Percentiles rank a stretch among this genome's conserved stretches.
phyloP scores from a whole-genome alignment of 2,888 invertebrate genomes.

The Pterostichus madidus region DNA sequence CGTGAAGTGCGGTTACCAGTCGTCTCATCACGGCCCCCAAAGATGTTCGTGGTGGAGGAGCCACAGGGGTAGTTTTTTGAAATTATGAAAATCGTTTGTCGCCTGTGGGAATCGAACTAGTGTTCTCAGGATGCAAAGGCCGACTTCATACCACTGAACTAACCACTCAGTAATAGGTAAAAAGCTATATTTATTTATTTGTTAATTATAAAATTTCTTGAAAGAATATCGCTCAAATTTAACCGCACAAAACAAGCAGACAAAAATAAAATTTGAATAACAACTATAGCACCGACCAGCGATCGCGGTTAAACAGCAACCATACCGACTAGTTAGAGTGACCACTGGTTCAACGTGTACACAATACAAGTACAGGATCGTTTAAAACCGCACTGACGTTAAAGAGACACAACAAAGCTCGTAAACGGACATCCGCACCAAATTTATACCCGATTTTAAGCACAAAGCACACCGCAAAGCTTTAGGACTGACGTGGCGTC shows the following conservation, averaged over 20 bases:
- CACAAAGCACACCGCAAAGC: constrained; percentile 41
- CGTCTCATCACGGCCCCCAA: too few species aligned
- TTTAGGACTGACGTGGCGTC: neutral
- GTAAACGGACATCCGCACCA: constrained; percentile 56
- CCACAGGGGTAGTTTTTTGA: too few species aligned
- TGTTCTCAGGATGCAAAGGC: too few species aligned
- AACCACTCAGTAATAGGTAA: neutral
- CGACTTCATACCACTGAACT: too few species aligned
- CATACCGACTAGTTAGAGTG: constrained; percentile 17
- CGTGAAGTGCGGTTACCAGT: too few species aligned
- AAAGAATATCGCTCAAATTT: constrained; percentile 3
- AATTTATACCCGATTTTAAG: constrained; percentile 56
- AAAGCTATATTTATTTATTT: neutral
- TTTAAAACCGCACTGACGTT: constrained; percentile 60
- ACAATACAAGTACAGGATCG: constrained; percentile 37
- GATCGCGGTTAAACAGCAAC: constrained; percentile 21
- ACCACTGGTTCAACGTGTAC: neutral
- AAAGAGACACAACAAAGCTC: constrained; percentile 63
- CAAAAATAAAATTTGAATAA: constrained; percentile 38
- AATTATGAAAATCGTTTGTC: too few species aligned
- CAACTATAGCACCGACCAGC: neutral
- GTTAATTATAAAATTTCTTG: neutral
- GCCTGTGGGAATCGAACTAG: too few species aligned
- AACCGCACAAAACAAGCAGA: neutral
- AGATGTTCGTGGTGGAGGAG: too few species aligned